Evolutionary conservation across 2,888 invertebrate species (phyloP).

Genomic region (Hoplodrina blanda): DNA sequence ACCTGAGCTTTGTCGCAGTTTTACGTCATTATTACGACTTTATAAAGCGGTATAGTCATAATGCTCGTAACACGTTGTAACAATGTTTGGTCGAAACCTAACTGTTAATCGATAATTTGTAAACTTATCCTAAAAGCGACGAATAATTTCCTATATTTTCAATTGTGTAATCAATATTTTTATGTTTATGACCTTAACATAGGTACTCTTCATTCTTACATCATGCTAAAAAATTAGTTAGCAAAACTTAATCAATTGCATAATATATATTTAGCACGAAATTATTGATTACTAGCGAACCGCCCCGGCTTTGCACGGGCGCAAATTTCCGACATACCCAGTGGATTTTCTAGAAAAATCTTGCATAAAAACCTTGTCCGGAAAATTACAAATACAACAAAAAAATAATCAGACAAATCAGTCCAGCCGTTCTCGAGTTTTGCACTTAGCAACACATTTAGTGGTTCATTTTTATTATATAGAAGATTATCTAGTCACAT

Average conservation of each 20-base stretch:
- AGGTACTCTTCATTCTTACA: background rate
- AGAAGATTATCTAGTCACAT: slow-evolving; percentile 5
- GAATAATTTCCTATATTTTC: background rate
- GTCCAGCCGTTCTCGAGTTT: too few relatives aligned
- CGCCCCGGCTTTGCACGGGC: too few relatives aligned
- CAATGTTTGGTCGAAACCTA: slow-evolving; percentile 13
- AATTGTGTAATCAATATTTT: background rate
- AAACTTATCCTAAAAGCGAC: background rate
- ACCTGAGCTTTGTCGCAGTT: slow-evolving; percentile 57
- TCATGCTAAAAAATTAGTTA: background rate
- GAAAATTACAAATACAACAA: too few relatives aligned
- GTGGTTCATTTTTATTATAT: too few relatives aligned
- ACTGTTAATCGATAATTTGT: slow-evolving; percentile 7
- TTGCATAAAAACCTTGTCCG: too few relatives aligned
- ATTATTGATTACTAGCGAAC: slow-evolving; percentile 8
- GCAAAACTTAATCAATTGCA: slow-evolving; percentile 2
- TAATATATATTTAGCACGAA: too few relatives aligned
- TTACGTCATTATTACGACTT: slow-evolving; percentile 59
- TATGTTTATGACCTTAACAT: slow-evolving; percentile 1
- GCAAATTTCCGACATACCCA: too few relatives aligned
- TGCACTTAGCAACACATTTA: too few relatives aligned
- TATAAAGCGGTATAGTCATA: slow-evolving; percentile 17
- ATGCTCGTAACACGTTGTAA: slow-evolving; percentile 18
- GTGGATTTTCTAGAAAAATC: too few relatives aligned
- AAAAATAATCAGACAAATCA: too few relatives aligned